These are phyloP conservation scores for Drosophila asahinai DNA, from an alignment of 1,140 invertebrate species.

Conservation along the genomic window DNA sequence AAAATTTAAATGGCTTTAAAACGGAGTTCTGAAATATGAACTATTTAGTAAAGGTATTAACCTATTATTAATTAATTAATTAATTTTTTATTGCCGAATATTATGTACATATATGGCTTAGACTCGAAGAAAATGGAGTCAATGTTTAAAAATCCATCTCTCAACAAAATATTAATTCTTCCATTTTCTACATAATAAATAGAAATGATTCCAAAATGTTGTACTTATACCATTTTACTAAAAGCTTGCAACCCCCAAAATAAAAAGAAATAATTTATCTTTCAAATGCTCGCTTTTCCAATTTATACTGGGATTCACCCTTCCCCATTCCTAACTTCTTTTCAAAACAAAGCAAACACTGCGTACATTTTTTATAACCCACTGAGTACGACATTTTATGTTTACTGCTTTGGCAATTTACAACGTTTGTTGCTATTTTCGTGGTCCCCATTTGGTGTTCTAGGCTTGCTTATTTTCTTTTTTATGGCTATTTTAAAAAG, in stretches of 20 bases:
- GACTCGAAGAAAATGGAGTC: no score
- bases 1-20: no score
- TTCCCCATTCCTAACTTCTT: neutral
- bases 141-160: no score
- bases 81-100: no score
- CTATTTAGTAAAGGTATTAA: no score
- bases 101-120: no score
- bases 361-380: slow-evolving; percentile 40
- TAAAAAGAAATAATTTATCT: neutral
- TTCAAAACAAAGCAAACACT: slow-evolving; percentile 21
- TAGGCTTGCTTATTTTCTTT: neutral
- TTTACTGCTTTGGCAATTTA: slow-evolving; percentile 55
- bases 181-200: neutral
- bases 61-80: no score
- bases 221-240: no score
- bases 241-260: neutral
- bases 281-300: neutral
- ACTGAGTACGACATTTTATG: slow-evolving; percentile 55
- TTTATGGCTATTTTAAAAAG: slow-evolving; percentile 54
- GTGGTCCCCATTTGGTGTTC: slow-evolving; percentile 5
- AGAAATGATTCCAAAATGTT: neutral
- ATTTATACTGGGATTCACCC: neutral
- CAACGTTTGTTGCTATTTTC: slow-evolving; percentile 35
- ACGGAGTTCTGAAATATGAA: no score
- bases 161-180: no score